Base-by-base conservation (phyloP, 2,888 invertebrate genomes). In the Cylindroiulus punctatus region DNA sequence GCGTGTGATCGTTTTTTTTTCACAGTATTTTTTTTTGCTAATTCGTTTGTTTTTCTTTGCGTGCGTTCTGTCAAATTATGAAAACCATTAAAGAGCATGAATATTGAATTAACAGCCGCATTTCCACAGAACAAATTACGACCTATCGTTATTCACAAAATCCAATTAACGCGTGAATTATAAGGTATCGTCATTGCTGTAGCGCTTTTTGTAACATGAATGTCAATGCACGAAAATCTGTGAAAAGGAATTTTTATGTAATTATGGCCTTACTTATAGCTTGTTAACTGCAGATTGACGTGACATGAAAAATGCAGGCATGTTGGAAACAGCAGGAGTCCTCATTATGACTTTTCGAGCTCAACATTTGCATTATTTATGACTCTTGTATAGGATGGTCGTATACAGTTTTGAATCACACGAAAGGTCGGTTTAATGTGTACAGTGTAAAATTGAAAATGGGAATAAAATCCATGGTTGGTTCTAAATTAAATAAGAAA, bases 291-390 rank as follows among this genome's bases (percentile, higher is more conserved):
- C 3, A 52, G n/a, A n/a, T 1, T 52, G n/a, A 52, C 52, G 52
- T 52, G 52, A 2, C n/a, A n/a, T n/a, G n/a, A n/a, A n/a, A 52
- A 52, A 52, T 52, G 52, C 52, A n/a, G 19, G n/a, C 52, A 52
- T 52, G 12, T 52, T n/a, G n/a, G n/a, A 52, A 17, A 52, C 52
- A 52, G 52, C 52, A 52, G 52, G 52, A 1, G n/a, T 1, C 47
- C 52, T 52, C 52, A n/a, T 52, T 52, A 52, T n/a, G 52, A 52
- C n/a, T n/a, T 52, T 52, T 52, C 52, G 52, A n/a, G 52, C 52
- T 52, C 19, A 19, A 52, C 52, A 52, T 52, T 52, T 52, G 52
- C 52, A 52, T 52, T n/a, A 52, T 52, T 52, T n/a, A 52, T 52
- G 52, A 10, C n/a, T 52, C 4, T 47, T 47, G 7, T 1, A 52